Evolutionary conservation across 1,140 invertebrate species (phyloP).

Genomic region (Leptinotarsa lineolata): DNA sequence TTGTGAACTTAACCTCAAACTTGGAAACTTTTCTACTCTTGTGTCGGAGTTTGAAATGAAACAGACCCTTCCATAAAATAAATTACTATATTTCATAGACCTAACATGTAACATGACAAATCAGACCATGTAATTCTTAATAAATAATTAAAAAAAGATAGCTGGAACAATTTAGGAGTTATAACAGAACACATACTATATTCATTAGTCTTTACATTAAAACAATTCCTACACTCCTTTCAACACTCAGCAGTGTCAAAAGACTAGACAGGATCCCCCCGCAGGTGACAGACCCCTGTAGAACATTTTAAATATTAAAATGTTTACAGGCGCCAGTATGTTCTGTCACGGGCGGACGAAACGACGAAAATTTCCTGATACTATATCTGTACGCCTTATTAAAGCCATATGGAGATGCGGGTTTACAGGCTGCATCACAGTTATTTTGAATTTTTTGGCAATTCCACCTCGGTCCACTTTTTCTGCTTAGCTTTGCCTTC

Average conservation of each 20-base stretch:
- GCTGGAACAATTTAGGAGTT: conserved; percentile 8
- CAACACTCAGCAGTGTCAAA: neutral
- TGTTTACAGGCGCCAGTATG: conserved; percentile 2
- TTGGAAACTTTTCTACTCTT: no score
- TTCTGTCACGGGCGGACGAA: neutral
- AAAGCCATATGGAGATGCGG: neutral
- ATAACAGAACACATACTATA: conserved; percentile 12
- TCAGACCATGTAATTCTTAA: neutral
- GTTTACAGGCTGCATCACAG: neutral
- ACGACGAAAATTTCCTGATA: neutral
- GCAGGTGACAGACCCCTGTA: conserved; percentile 10
- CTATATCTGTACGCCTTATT: neutral
- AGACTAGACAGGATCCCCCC: neutral
- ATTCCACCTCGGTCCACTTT: neutral
- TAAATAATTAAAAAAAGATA: conserved; percentile 14
- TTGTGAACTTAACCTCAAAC: no score
- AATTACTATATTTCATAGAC: conserved; percentile 6
- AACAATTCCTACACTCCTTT: neutral
- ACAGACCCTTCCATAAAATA: neutral
- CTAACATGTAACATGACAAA: neutral
- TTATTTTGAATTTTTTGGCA: conserved; percentile 2
- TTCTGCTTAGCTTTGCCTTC: conserved; percentile 1
- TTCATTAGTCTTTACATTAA: conserved; percentile 9
- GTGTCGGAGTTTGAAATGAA: neutral
- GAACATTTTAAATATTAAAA: conserved; percentile 18